Evolutionary conservation across 2,797 vertebrate genomes (phyloP).

Genomic region (Cyclura pinguis): DNA sequence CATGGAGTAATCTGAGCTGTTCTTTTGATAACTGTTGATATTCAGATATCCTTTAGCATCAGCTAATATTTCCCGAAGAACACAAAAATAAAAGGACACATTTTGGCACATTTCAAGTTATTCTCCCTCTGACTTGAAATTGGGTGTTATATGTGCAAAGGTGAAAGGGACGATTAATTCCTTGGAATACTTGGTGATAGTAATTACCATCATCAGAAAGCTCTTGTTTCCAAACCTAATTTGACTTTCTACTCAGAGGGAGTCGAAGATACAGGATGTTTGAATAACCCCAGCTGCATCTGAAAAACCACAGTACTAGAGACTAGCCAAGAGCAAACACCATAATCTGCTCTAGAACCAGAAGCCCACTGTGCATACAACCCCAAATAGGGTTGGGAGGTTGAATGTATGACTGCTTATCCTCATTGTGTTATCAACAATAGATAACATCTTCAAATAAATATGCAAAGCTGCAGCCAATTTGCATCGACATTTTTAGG

Average conservation of each 20-base stretch:
- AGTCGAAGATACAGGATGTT: not conserved
- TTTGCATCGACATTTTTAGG: conserved; percentile 81
- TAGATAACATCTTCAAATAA: conserved; percentile 79
- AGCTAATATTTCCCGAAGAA: not conserved
- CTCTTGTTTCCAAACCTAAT: not conserved
- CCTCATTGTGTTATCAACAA: conserved; percentile 76
- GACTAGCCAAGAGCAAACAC: not conserved
- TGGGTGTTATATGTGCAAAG: not conserved
- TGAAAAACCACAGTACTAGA: rapidly evolving
- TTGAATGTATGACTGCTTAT: conserved; percentile 52
- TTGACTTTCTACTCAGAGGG: not conserved
- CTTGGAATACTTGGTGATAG: not conserved
- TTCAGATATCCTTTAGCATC: not conserved
- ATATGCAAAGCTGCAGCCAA: conserved; percentile 79
- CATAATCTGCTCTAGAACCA: not conserved
- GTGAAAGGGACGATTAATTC: conserved; percentile 5
- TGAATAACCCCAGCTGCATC: rapidly evolving
- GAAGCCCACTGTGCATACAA: not conserved
- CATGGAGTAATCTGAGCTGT: not conserved
- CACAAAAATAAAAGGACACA: not conserved
- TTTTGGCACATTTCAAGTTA: not conserved
- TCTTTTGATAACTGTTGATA: not conserved
- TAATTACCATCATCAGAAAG: not conserved
- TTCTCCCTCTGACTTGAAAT: not conserved
- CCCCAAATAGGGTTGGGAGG: not conserved